Base-by-base conservation (phyloP, 2,888 invertebrate genomes). In the Meliscaeva auricollis region DNA sequence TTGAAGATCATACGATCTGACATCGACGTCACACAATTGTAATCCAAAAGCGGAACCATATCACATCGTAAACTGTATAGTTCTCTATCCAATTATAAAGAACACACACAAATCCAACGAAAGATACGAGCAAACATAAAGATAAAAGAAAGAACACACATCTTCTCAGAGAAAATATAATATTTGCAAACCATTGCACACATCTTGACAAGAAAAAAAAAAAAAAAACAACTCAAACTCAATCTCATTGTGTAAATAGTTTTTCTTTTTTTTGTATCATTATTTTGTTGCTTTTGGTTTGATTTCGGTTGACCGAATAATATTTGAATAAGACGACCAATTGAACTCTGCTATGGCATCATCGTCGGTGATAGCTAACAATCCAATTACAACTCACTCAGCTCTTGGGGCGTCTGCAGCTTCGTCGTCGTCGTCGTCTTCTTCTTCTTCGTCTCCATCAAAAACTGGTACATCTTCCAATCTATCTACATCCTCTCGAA, bases 331-430 rank as follows among this genome's bases (percentile, higher is more conserved):
- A 26, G 7, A 50, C 56, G 26, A 74, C 46, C 32, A 22, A 64
- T 54, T 75, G 50, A 62, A 60, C 46, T 66, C 66, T 88, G 88
- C 88, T 88, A 91, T 91, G 91, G 91, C 91, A 90, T 91, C 92
- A 89, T 90, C 91, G 89, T 91, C 91, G 87, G 87, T 91, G 88
- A 88, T 91, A 87, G 88, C 91, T 81, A 90, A 88, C 87, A 91
- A 89, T 89, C 89, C 90, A 89, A 90, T 91, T 88, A 89, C 90
- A 88, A 89, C 88, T 87, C 89, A 89, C 87, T 87, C 89, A 84
- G 75, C 87, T 70, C 82, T 87, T 66, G 87, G 78, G 78, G 52
- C 88, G 69, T 62, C 87, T 30, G 66, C 82, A 15, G 72, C 87
- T 9, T 38, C 38, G 38, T 68, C 56, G 13, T 81, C 88, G 54